These are phyloP conservation scores for Illadopsis cleaveri DNA, from an alignment of 2,113 vertebrate genomes.

Conservation along the genomic window DNA sequence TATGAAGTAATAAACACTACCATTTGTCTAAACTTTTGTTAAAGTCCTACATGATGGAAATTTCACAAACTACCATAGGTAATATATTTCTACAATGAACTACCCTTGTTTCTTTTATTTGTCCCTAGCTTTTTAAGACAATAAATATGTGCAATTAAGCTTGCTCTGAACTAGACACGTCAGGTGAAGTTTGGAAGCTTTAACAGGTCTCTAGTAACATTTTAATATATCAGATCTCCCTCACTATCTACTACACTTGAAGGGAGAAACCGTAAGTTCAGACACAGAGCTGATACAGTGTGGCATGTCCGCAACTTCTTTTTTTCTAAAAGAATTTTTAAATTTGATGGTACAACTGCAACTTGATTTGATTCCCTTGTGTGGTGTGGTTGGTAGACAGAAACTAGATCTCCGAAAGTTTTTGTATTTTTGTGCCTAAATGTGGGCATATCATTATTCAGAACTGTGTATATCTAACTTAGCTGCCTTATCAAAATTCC, in stretches of 20 bases:
- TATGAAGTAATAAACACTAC: not conserved
- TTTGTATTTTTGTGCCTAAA: not conserved
- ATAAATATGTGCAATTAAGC: not conserved
- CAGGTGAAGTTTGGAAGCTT: not conserved
- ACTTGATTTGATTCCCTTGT: not conserved
- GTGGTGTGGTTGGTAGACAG: not conserved
- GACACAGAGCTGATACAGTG: not conserved
- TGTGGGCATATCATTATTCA: not conserved
- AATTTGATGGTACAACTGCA: not conserved
- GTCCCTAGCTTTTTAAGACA: not conserved
- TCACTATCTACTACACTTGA: not conserved
- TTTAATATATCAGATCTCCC: not conserved
- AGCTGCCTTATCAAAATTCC: not conserved
- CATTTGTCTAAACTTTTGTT: not conserved
- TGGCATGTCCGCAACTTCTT: not conserved
- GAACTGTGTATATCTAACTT: not conserved
- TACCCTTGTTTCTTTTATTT: not conserved
- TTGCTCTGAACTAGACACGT: not conserved
- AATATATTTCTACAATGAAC: not conserved
- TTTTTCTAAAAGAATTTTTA: not conserved
- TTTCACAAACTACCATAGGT: not conserved
- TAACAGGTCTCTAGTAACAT: not conserved
- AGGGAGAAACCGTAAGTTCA: not conserved
- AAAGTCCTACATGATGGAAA: not conserved
- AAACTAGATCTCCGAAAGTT: not conserved